These are phyloP conservation scores for Autographa pulchrina DNA, from an alignment of 2,888 invertebrate species.

Conservation along the genomic window DNA sequence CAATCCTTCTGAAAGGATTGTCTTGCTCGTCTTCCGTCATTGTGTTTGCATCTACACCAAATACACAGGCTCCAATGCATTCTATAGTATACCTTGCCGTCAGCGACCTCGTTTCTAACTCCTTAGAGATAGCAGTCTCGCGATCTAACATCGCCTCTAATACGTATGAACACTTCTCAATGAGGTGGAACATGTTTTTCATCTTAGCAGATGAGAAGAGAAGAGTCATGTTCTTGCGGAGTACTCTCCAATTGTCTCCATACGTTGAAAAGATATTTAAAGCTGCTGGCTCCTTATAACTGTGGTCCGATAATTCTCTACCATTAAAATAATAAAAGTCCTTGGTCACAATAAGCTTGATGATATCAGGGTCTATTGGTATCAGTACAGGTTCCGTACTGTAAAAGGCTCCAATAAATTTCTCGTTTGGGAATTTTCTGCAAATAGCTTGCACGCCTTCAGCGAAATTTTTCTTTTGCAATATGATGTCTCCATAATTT, in stretches of 20 bases:
- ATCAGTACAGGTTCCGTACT: conserved; percentile 68
- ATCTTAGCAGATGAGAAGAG: conserved; percentile 60
- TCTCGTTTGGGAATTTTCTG: conserved; percentile 62
- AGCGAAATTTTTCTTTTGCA: conserved; percentile 58
- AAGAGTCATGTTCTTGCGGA: conserved; percentile 58
- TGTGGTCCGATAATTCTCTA: conserved; percentile 60
- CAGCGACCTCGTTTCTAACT: conserved; percentile 46
- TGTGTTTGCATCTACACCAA: conserved; percentile 30
- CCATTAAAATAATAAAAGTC: conserved; percentile 69
- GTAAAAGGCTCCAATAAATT: conserved; percentile 68
- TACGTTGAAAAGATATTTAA: conserved; percentile 49
- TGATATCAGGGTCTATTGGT: conserved; percentile 65
- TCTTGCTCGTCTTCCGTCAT: conserved; percentile 44
- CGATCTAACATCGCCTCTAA: conserved; percentile 46
- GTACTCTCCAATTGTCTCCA: conserved; percentile 55
- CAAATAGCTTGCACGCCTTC: conserved; percentile 58
- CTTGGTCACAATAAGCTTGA: conserved; percentile 67
- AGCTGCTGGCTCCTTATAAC: conserved; percentile 44
- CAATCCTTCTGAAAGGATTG: conserved; percentile 64
- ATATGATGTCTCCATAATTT: conserved; percentile 63
- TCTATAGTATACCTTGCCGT: conserved; percentile 47
- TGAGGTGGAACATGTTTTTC: conserved; percentile 60
- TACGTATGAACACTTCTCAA: conserved; percentile 45
- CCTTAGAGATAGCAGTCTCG: conserved; percentile 28
- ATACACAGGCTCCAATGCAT: conserved; percentile 40